phyloP scores from a whole-genome alignment of 1,140 invertebrate species.

The Carposina sasakii region DNA sequence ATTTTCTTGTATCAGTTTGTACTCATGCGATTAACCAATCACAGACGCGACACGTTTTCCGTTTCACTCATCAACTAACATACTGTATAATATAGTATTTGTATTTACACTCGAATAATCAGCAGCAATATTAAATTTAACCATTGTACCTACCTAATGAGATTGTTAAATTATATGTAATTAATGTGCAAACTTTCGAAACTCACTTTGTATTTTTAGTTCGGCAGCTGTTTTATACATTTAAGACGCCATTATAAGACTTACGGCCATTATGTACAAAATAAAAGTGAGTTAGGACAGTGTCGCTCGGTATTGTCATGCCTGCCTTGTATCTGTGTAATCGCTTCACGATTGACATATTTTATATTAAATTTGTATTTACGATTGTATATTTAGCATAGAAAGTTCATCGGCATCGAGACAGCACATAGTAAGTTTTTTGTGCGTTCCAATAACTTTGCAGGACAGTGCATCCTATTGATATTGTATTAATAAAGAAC shows the following conservation, averaged over 20 bases:
- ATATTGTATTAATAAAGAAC: constrained; percentile 73
- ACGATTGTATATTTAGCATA: constrained; percentile 61
- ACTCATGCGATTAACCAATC: constrained; percentile 40
- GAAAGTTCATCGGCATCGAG: constrained; percentile 68
- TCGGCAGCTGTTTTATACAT: too few species aligned
- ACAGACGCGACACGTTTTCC: too few species aligned
- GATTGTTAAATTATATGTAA: constrained; percentile 24
- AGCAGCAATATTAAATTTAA: constrained; percentile 16
- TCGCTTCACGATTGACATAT: constrained; percentile 53
- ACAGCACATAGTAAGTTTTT: constrained; percentile 66
- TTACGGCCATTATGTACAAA: too few species aligned
- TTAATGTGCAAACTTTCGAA: constrained; percentile 26
- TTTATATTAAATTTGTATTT: constrained; percentile 53
- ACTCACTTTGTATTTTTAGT: constrained; percentile 35
- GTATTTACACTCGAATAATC: constrained; percentile 14
- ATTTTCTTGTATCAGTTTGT: constrained; percentile 53
- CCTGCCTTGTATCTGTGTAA: constrained; percentile 61
- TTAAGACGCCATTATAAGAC: too few species aligned
- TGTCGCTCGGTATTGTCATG: constrained; percentile 37
- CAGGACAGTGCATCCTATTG: constrained; percentile 67
- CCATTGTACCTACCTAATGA: too few species aligned
- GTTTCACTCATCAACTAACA: too few species aligned
- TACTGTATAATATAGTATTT: too few species aligned
- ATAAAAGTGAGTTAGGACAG: constrained; percentile 50
- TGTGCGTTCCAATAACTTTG: constrained; percentile 63